Evolutionary conservation across 2,797 vertebrate genomes (phyloP), one percentile per base, ranked within the genome.

Genomic region (Galago senegalensis): DNA sequence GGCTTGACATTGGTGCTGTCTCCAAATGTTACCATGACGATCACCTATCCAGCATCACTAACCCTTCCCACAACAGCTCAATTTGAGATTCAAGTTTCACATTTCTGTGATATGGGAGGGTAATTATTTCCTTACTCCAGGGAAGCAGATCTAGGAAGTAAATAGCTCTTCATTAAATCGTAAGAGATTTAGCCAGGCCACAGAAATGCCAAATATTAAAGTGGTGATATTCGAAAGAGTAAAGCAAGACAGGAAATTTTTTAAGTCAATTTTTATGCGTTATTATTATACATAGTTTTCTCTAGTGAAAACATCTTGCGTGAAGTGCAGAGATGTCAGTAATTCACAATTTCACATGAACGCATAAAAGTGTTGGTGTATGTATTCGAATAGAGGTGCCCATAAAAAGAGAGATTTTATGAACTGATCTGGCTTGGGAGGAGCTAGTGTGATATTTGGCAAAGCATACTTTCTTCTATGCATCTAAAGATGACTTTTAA

Each of bases 131-230:
- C 98, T 98, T 98, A 98, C 98, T 98, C 98, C 97, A 97, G 98
- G 98, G 98, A 98, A 98, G 98, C 98, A 98, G 98, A 98, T 98
- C 98, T 98, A 98, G 98, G 98, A 98, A 98, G 98, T 98, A 98
- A 98, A 98, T 98, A 98, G 98, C 98, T 98, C 98, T 98, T 98
- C 98, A 98, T 98, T 98, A 98, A 98, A 98, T 98, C 98, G 98
- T 98, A 98, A 98, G 98, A 97, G 97, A 98, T 97, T 98, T 97
- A 97, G 98, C 97, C 98, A 98, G 98, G 96, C 97, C 95, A 91
- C 92, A 98, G 97, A 98, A 98, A 98, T 98, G 98, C 98, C 97
- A 98, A 98, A 98, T 98, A 98, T 97, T 98, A 98, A 98, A 98
- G 93, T 97, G 97, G 98, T 97, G 97, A 98, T 98, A 98, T 96